Evolutionary conservation across 1,140 invertebrate genomes (phyloP).

Genomic region (Drosophila busckii): DNA sequence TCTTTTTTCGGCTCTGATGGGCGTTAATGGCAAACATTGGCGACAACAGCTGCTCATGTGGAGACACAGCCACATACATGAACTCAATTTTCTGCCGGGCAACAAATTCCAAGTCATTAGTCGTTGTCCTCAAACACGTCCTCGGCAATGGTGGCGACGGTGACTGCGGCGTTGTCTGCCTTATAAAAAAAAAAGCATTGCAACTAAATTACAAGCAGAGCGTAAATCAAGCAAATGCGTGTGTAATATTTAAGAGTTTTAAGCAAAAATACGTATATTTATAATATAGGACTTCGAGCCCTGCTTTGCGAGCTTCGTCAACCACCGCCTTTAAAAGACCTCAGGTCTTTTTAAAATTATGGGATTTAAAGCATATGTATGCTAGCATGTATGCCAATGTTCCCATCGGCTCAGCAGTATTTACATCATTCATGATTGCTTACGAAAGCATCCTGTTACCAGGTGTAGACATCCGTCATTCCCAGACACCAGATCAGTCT

Average conservation of each 20-base stretch:
- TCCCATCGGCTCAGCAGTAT: background rate
- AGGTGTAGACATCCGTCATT: slow-evolving; percentile 45
- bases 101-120: slow-evolving; percentile 69
- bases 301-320: background rate
- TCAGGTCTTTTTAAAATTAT: no score
- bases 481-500: slow-evolving; percentile 53
- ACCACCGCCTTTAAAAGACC: no score
- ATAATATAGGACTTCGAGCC: no score
- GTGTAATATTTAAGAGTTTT: no score
- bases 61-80: slow-evolving; percentile 5
- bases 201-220: slow-evolving; percentile 48
- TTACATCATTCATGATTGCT: slow-evolving; percentile 19
- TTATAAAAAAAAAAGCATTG: slow-evolving; percentile 33
- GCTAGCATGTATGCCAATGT: background rate
- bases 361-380: no score
- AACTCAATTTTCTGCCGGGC: slow-evolving; percentile 65
- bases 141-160: slow-evolving; percentile 3
- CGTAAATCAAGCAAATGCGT: no score
- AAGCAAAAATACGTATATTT: no score
- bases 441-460: slow-evolving; percentile 52
- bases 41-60: slow-evolving; percentile 48
- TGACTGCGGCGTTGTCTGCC: slow-evolving; percentile 14
- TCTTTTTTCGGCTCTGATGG: slow-evolving; percentile 16
- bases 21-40: slow-evolving; percentile 65
- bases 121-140: slow-evolving; percentile 46